Conservation (phyloP, 1,140 invertebrate species). For the Apis laboriosa region DNA sequence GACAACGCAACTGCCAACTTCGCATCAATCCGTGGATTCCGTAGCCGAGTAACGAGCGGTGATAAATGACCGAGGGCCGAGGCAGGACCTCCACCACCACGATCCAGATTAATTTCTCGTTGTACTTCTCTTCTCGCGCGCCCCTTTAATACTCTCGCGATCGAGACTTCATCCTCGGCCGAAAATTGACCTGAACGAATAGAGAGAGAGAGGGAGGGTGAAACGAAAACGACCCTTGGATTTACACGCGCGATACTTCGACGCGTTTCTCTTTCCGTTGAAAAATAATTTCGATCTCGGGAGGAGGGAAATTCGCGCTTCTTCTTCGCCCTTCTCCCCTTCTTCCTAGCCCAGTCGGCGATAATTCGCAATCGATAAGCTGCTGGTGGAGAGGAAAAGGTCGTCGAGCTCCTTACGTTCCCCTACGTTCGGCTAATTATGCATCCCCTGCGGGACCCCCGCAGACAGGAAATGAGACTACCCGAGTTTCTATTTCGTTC, state of each 20-base stretch:
- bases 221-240: not conserved
- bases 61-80: conserved; percentile 71
- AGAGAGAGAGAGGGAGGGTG: not conserved
- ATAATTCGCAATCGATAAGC: conserved; percentile 57
- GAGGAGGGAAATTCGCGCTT: not conserved
- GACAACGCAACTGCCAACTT: conserved; percentile 71
- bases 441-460: conserved; percentile 79
- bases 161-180: conserved; percentile 26
- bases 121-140: conserved; percentile 52
- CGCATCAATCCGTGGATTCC: conserved; percentile 74
- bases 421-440: conserved; percentile 73
- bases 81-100: conserved; percentile 43
- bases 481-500: conserved; percentile 69
- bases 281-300: conserved; percentile 23
- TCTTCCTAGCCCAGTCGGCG: not conserved
- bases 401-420: conserved; percentile 19
- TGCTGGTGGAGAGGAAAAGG: conserved; percentile 23
- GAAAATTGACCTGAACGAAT: not conserved
- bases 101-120: conserved; percentile 74
- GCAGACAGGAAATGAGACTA: conserved; percentile 81
- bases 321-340: no score
- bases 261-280: not conserved
- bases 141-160: conserved; percentile 48
- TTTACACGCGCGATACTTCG: not conserved
- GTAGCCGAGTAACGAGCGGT: conserved; percentile 67